Percentiles rank a stretch among this genome's conserved stretches.
Evolutionary conservation across 2,113 vertebrate species (phyloP).

Genomic region (Fregetta grallaria): DNA sequence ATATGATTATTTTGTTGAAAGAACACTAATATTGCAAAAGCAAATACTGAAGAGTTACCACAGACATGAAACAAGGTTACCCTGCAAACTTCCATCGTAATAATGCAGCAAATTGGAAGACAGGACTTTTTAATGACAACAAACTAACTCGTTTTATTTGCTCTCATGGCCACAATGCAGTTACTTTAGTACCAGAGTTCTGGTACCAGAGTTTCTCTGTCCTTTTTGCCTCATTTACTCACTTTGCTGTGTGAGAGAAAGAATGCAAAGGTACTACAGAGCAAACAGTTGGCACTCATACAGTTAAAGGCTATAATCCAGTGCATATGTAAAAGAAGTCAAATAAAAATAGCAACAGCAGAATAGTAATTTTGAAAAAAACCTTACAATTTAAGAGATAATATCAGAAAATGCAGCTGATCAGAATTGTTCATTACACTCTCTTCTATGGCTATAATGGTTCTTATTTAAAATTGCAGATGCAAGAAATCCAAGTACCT

Average conservation of each 20-base stretch:
- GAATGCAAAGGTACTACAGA: not conserved
- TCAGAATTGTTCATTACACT: not conserved
- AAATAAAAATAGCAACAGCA: not conserved
- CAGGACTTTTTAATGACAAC: not conserved
- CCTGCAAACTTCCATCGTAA: not conserved
- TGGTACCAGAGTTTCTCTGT: not conserved
- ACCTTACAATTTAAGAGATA: not conserved
- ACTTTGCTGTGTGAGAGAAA: not conserved
- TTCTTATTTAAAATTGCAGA: not conserved
- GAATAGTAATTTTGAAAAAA: not conserved
- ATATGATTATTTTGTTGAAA: not conserved
- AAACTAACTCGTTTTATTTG: not conserved
- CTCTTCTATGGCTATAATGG: not conserved
- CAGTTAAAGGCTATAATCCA: not conserved
- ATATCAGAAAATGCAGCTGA: not conserved
- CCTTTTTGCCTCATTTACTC: not conserved
- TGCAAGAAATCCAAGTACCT: not conserved
- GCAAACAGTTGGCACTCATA: not conserved
- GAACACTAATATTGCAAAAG: not conserved
- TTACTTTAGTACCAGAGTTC: not conserved
- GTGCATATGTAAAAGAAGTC: not conserved
- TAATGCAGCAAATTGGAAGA: not conserved
- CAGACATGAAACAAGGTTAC: not conserved
- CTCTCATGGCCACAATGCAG: not conserved
- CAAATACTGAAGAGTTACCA: not conserved